These are phyloP conservation scores for Philopotamus ludificatus DNA, from an alignment of 1,140 invertebrate species.

Conservation along the genomic window DNA sequence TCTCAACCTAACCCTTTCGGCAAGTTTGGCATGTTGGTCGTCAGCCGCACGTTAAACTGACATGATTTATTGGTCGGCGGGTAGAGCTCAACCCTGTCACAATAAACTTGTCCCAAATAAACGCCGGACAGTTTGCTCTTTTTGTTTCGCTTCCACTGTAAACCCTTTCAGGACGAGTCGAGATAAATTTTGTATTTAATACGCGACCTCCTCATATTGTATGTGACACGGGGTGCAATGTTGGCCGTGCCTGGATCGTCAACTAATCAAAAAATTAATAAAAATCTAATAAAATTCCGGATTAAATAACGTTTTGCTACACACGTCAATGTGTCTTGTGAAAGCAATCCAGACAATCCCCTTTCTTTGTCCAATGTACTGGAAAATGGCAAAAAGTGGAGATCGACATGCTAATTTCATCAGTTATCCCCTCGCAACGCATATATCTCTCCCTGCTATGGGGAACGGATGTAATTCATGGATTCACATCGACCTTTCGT, in stretches of 20 bases:
- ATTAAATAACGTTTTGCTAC: no score
- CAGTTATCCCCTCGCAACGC: background rate
- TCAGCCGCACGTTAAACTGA: conserved; percentile 11
- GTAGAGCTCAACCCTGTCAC: conserved; percentile 11
- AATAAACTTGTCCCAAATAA: conserved; percentile 24
- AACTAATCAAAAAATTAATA: no score
- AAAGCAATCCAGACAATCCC: background rate
- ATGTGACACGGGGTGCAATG: no score
- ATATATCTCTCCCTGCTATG: background rate
- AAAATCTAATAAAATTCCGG: no score
- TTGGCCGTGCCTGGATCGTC: no score
- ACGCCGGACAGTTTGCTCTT: background rate
- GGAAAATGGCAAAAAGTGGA: background rate
- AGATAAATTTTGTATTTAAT: no score
- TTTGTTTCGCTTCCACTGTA: background rate
- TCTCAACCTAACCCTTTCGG: no score
- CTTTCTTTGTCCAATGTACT: background rate
- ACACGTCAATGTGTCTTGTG: no score
- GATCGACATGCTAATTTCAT: conserved; percentile 6
- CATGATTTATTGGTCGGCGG: conserved; percentile 21
- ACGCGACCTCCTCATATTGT: no score
- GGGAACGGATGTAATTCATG: background rate
- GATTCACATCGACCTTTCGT: background rate
- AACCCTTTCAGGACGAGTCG: no score
- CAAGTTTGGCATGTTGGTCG: background rate